Conservation (phyloP, 1,140 invertebrate genomes). For the Calephelis nemesis region DNA sequence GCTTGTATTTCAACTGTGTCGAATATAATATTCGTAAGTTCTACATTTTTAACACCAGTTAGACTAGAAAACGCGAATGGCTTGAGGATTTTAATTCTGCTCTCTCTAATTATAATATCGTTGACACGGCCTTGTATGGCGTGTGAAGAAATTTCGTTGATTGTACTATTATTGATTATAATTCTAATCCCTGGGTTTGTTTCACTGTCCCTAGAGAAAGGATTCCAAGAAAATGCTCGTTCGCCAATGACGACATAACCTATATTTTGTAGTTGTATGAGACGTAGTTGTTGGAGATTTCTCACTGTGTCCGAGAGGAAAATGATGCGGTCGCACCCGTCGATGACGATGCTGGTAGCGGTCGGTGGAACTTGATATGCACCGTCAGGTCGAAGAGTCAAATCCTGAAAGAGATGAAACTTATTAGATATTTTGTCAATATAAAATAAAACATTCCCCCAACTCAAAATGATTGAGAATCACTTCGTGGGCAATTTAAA, state of each 20-base stretch:
- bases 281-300: slow-evolving; percentile 56
- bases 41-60: slow-evolving; percentile 77
- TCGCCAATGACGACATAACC: slow-evolving; percentile 56
- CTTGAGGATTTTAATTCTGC: slow-evolving; percentile 81
- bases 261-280: slow-evolving; percentile 55
- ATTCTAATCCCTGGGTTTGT: slow-evolving; percentile 65
- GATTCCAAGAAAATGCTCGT: slow-evolving; percentile 61
- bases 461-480: background rate
- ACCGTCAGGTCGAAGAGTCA: slow-evolving; percentile 80
- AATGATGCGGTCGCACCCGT: slow-evolving; percentile 77
- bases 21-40: slow-evolving; percentile 79
- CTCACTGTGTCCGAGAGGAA: slow-evolving; percentile 73
- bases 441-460: background rate
- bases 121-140: slow-evolving; percentile 85
- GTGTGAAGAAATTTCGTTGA: slow-evolving; percentile 83
- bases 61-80: slow-evolving; percentile 88
- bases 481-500: background rate
- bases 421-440: slow-evolving; percentile 22
- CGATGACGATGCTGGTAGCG: slow-evolving; percentile 76
- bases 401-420: slow-evolving; percentile 70
- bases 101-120: slow-evolving; percentile 82
- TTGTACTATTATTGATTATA: slow-evolving; percentile 62
- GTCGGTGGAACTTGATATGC: slow-evolving; percentile 77
- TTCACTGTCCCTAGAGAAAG: slow-evolving; percentile 47
- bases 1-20: slow-evolving; percentile 84